Base-by-base conservation (phyloP, 2,888 invertebrate species). In the Hololepta plana region DNA sequence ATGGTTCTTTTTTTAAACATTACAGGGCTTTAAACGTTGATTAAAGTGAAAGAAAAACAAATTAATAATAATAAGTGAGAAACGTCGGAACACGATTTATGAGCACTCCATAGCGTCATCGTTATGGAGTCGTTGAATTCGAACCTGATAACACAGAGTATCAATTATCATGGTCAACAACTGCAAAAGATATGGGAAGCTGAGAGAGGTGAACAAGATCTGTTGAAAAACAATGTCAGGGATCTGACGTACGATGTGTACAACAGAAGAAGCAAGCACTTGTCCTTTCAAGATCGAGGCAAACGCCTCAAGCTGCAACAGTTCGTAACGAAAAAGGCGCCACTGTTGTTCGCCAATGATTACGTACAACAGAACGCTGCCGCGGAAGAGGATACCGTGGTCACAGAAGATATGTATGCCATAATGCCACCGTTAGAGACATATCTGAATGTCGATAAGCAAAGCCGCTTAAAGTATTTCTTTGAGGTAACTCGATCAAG, bases 111-210 rank as follows among this genome's bases (percentile, higher is more conserved):
- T 27, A 30, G 20, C 20, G 19, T 24, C 20, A 11, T 6, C 10
- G 20, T 4, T 29, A 61, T 60, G 62, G 62, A 61, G 46, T 47
- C 57, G 26, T 49, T 67, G 49, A 63, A 64, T 47, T 40, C 57
- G 34, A 59, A 62, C 29, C 52, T 66, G 33, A 64, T 85, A 50
- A 58, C 71, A 46, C 72, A 72, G 46, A 67, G 77, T 33, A 58
- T 85, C 40, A 77, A 80, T 57, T 85, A 75, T 51, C 85, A 85
- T 60, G 85, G 85, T 2, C 80, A 80, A 44, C 82, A 82, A 44
- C 59, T 85, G 38, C 81, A 80, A 56, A 85, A 84, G 58, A 68
- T 81, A 41, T 84, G 84, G 82, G 84, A 84, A 49, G 68, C 72
- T 14, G 84, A 84, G 48, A 67, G 76, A 43, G 80, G 81, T 31